Evolutionary conservation across 2,113 vertebrate species (phyloP), one percentile per base, ranked within the genome.

Genomic region (Ctenomys sociabilis): DNA sequence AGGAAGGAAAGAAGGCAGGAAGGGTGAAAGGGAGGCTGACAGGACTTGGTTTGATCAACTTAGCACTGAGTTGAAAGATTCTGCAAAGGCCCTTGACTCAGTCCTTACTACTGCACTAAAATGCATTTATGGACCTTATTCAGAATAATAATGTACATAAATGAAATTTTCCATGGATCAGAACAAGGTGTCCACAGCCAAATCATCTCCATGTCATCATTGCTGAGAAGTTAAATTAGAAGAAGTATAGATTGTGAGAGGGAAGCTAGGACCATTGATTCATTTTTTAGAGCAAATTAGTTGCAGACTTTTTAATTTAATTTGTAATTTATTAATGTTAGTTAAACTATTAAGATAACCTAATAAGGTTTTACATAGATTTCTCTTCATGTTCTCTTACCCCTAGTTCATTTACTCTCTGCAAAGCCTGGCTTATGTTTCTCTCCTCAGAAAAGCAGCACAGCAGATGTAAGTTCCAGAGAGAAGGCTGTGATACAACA

Each of bases 201-300:
- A 93, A 88, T 7, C 43, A 6, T 64, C 61, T 10, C 54, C 26
- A 61, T 32, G 19, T 45, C 63, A 3, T 72, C 40, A 80, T 1
- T 81, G 59, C 11, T 52, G 78, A 5, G 13, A 81, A 93, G 19
- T 43, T 35, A 90, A 10, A 75, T 40, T 13, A 73, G 43, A 87
- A 80, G 37, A 88, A 92, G n/a, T 61, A 40, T 35, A 68, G 45
- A 75, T 0, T 1, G 37, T 30, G 45, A 63, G 11, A 52, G 7
- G 40, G 73, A 13, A 90, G 57, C 52, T 68, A 92, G 78, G 12
- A 32, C 45, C 93, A 82, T 0, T 88, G 80, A 86, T 85, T 66
- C 40, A 54, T 94, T 94, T 97, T 78, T 80, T 70, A 95, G 17
- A 83, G 82, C n/a, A 87, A 94, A 88, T 93, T 94, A 95, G 10